phyloP scores from a whole-genome alignment of 2,888 invertebrate genomes.

The Philereme vetulata region DNA sequence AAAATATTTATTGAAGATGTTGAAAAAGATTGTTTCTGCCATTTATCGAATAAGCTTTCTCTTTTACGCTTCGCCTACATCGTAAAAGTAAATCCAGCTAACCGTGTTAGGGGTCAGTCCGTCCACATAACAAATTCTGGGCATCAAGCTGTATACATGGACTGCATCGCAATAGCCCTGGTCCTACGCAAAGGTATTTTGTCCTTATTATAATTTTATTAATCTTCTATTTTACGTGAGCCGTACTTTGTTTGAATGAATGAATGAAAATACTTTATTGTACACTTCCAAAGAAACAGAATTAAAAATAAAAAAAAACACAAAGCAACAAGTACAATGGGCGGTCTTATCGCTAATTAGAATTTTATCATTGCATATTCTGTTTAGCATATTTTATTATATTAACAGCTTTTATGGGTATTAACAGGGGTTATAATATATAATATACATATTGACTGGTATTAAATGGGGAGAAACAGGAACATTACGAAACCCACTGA shows the following conservation, averaged over 20 bases:
- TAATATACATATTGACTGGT: too few species aligned
- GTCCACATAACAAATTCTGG: constrained; percentile 66
- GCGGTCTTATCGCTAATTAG: too few species aligned
- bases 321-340: too few species aligned
- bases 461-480: too few species aligned
- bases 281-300: too few species aligned
- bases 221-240: constrained; percentile 19
- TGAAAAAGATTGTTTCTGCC: background rate
- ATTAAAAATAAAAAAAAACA: too few species aligned
- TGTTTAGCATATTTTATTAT: too few species aligned
- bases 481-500: too few species aligned
- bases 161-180: constrained; percentile 69
- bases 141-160: constrained; percentile 57
- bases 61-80: constrained; percentile 13
- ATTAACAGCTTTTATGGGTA: too few species aligned
- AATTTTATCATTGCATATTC: too few species aligned
- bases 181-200: constrained; percentile 59
- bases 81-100: constrained; percentile 40
- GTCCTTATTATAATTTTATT: constrained; percentile 48
- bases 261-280: too few species aligned
- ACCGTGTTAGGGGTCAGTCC: constrained; percentile 59
- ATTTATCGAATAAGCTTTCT: constrained; percentile 6
- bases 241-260: constrained; percentile 11
- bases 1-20: background rate
- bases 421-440: too few species aligned